Percentiles rank a stretch among this genome's conserved stretches.
These are phyloP conservation scores for Macrotrachela quadricornifera DNA, from an alignment of 1,140 invertebrate species.

Conservation along the genomic window DNA sequence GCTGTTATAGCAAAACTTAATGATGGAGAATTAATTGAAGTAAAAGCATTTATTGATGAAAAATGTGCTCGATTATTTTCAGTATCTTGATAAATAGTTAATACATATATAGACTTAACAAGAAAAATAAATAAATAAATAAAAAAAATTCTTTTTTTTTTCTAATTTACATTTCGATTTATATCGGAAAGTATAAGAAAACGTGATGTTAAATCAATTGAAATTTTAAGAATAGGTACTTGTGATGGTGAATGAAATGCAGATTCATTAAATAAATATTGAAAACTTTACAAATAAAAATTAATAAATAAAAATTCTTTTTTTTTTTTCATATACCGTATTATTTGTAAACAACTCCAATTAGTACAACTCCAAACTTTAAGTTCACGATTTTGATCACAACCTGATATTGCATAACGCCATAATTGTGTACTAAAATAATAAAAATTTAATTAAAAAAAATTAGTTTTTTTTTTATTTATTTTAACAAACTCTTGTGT, in stretches of 20 bases:
- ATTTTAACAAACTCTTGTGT: conserved; percentile 64
- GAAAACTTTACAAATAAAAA: neutral
- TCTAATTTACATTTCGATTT: conserved; percentile 34
- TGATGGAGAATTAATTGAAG: conserved; percentile 49
- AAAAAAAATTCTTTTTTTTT: no score
- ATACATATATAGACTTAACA: conserved; percentile 45
- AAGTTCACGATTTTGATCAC: conserved; percentile 63
- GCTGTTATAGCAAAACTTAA: conserved; percentile 62
- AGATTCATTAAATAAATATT: neutral
- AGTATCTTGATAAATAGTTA: conserved; percentile 44
- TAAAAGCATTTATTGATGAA: conserved; percentile 53
- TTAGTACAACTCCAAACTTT: conserved; percentile 81
- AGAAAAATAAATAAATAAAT: neutral
- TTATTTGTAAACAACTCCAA: conserved; percentile 71
- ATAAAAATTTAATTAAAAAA: neutral
- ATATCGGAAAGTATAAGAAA: conserved; percentile 66
- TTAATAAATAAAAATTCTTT: no score
- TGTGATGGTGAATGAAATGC: neutral
- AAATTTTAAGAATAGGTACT: conserved; percentile 43
- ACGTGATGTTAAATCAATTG: conserved; percentile 52
- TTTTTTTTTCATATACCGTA: conserved; percentile 38
- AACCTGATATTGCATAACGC: conserved; percentile 75
- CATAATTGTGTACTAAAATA: conserved; percentile 54
- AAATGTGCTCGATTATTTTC: conserved; percentile 36
- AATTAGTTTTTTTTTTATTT: no score